Base-by-base conservation (phyloP, 2,888 invertebrate species). In the Aphidoletes aphidimyza region DNA sequence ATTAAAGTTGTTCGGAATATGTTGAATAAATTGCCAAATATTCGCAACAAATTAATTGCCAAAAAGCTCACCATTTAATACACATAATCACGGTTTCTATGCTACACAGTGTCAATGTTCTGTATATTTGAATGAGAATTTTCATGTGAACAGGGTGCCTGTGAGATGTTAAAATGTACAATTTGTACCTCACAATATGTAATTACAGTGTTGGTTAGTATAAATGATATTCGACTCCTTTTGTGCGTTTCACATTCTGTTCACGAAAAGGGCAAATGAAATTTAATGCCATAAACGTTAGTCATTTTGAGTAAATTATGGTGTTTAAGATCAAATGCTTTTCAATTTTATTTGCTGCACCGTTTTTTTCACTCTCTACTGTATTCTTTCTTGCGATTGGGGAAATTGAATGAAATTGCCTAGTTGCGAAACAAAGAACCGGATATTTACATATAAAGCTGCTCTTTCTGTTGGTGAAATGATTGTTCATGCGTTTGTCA, bases 261-360 rank as follows among this genome's bases (percentile, higher is more conserved):
- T 26, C 22, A 26, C 5, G 19, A 54, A 54, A 54, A 30, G 14
- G 69, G 69, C 30, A 30, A 69, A 69, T 69, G 69, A 69, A 69
- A 69, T 69, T 69, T n/a, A 69, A 69, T 34, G 30, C 69, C 69
- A 69, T 69, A 69, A 69, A 69, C 69, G 69, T 69, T 69, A 69
- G 69, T 69, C 69, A 69, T 69, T 69, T 69, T 14, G 3, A 14
- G 34, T 69, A 69, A 69, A 69, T 69, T 69, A 69, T 69, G 30
- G 69, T 69, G 69, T 69, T 69, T 69, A 30, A 69, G 30, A 69
- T 69, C 69, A 69, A 69, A 69, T 14, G 69, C 69, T 69, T 69
- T 69, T 26, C n/a, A n/a, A 54, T 54, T 69, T 69, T n/a, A n/a
- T n/a, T n/a, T 69, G 2, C 69, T 69, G 69, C 69, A 26, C 8